Conservation (phyloP, 2,888 invertebrate species). For the Drosophila fungiperda region DNA sequence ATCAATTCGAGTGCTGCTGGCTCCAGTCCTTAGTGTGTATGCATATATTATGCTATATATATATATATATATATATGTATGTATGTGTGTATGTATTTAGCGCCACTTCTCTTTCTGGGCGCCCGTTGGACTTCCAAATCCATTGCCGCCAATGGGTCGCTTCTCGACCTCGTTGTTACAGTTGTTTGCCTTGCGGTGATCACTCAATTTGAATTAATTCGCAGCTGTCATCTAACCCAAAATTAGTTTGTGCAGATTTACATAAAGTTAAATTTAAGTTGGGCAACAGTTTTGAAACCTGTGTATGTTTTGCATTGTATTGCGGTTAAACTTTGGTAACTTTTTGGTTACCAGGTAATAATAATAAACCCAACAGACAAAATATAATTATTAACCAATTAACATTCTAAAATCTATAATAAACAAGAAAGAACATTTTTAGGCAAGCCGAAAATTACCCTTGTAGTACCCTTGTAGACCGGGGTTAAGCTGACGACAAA, state of each 20-base stretch:
- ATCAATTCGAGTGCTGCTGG: constrained; percentile 31
- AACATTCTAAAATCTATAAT: not conserved
- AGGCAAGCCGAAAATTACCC: not conserved
- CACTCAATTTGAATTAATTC: constrained; percentile 81
- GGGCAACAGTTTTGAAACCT: constrained; percentile 19
- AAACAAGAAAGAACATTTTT: not conserved
- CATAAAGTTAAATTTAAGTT: constrained; percentile 66
- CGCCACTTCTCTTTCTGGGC: constrained; percentile 34
- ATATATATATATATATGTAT: constrained; percentile 16
- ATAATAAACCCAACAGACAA: not conserved
- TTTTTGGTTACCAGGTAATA: constrained; percentile 1
- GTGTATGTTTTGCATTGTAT: not conserved
- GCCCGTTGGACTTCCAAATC: constrained; percentile 12
- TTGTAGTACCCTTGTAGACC: not conserved
- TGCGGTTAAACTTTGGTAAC: constrained; percentile 21
- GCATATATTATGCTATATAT: constrained; percentile 71
- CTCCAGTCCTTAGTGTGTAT: constrained; percentile 34
- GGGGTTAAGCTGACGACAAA: not conserved
- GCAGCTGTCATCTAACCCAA: constrained; percentile 73
- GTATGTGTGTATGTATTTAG: constrained; percentile 38
- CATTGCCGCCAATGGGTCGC: constrained; percentile 21
- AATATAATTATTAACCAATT: not conserved
- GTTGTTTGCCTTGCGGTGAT: constrained; percentile 71
- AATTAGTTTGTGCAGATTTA: constrained; percentile 73
- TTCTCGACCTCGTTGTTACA: constrained; percentile 21